Percentiles rank a stretch among this genome's conserved stretches.
phyloP scores from a whole-genome alignment of 2,888 invertebrate species.

The Polydrusus cervinus region DNA sequence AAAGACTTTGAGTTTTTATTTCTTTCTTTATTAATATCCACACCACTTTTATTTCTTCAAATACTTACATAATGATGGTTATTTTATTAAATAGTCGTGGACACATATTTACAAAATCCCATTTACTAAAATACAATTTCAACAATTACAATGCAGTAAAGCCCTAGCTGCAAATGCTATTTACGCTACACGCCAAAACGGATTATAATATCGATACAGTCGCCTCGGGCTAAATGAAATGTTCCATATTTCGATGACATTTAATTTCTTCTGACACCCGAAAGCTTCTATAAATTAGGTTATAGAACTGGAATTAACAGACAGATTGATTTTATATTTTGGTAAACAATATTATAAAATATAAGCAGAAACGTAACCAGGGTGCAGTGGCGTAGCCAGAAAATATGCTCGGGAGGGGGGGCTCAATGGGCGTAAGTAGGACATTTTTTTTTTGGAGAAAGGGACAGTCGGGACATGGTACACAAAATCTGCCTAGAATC shows the following conservation, averaged over 20 bases:
- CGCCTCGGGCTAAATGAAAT: conserved; percentile 10
- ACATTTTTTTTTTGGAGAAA: too few relatives aligned
- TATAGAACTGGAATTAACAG: conserved; percentile 1
- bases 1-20: too few relatives aligned
- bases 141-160: conserved; percentile 9
- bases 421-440: too few relatives aligned
- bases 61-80: too few relatives aligned
- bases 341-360: not conserved
- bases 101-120: not conserved
- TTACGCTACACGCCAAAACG: conserved; percentile 9
- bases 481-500: too few relatives aligned
- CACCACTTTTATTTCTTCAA: too few relatives aligned
- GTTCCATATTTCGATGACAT: conserved; percentile 15
- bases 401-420: too few relatives aligned
- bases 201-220: conserved; percentile 22
- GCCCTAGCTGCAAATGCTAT: not conserved
- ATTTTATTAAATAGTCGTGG: not conserved
- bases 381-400: too few relatives aligned
- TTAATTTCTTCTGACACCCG: conserved; percentile 19
- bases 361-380: too few relatives aligned
- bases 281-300: not conserved
- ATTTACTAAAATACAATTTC: conserved; percentile 1
- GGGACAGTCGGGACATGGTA: too few relatives aligned
- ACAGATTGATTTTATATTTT: not conserved
- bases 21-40: too few relatives aligned